These are phyloP conservation scores for rabbit (Oryctolagus cuniculus) DNA, from an alignment of 2,113 vertebrate species.

Conservation along the genomic window mOryCun1.1 NC_091452.1:7612001-7612500, in stretches of 20 bases:
- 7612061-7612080: conserved; percentile 6
- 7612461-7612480: background rate
- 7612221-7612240: conserved; percentile 41
- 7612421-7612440: background rate
- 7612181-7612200: too few species aligned
- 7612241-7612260: conserved; percentile 4
- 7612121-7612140: too few species aligned
- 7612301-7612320: background rate
- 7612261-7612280: background rate
- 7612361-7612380: background rate
- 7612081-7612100: conserved; percentile 21
- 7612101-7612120: background rate
- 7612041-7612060: background rate
- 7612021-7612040: background rate
- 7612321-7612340: background rate
- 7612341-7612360: background rate
- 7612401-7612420: background rate
- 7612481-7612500: background rate
- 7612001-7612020: background rate
- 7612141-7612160: too few species aligned
- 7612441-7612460: background rate
- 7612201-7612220: background rate
- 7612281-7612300: background rate
- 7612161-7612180: too few species aligned
- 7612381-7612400: background rate